Conservation (phyloP, 2,888 invertebrate genomes). For the Pelosia muscerda region DNA sequence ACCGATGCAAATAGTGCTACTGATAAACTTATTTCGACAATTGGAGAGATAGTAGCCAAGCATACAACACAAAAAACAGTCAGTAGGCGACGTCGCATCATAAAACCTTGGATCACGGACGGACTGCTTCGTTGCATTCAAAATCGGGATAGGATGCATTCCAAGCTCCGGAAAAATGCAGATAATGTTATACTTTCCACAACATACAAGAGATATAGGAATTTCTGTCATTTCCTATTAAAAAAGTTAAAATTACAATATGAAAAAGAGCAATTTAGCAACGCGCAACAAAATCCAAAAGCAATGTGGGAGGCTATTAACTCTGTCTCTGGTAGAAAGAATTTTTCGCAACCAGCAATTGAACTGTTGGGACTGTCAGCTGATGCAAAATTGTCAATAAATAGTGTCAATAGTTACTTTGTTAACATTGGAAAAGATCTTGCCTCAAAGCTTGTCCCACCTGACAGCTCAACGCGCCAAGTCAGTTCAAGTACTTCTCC, state of each 20-base stretch:
- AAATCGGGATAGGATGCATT: not conserved
- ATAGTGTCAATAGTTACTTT: no score
- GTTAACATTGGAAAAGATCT: no score
- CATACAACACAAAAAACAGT: not conserved
- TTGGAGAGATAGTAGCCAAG: not conserved
- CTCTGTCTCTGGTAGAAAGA: not conserved
- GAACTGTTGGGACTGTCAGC: not conserved
- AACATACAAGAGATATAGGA: not conserved
- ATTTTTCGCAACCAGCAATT: not conserved
- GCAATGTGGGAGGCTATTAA: not conserved
- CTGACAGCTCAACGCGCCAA: not conserved
- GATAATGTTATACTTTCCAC: not conserved
- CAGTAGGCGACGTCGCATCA: not conserved
- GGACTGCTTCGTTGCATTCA: not conserved
- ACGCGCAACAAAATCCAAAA: not conserved
- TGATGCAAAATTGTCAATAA: not conserved
- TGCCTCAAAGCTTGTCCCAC: not conserved
- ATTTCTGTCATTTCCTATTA: not conserved
- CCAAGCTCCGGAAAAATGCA: not conserved
- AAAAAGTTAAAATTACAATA: no score
- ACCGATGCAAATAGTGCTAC: not conserved
- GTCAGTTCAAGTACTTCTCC: no score
- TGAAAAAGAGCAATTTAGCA: not conserved
- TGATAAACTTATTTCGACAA: not conserved
- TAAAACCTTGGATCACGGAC: not conserved